A percentile compares a stretch with the other conserved stretches of the same genome.
Conservation (phyloP, 2,888 invertebrate genomes). For the Thecocarcelia acutangulata region DNA sequence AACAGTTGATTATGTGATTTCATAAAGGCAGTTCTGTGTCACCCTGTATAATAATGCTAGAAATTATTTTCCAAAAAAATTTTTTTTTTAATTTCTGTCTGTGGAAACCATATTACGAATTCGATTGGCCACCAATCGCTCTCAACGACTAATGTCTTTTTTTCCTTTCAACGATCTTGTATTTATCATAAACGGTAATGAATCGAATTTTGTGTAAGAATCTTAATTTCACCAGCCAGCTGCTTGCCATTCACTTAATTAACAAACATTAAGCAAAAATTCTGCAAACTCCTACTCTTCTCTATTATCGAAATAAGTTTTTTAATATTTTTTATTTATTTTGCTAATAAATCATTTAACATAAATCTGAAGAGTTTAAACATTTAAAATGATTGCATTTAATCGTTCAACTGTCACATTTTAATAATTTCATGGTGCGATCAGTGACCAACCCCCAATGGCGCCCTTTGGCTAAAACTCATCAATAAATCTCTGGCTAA, state of each 20-base stretch:
- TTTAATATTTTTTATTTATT: background rate
- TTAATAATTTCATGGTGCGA: conserved; percentile 79
- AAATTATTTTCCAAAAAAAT: too few relatives aligned
- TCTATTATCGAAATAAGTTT: background rate
- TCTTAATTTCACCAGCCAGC: background rate
- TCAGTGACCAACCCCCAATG: conserved; percentile 77
- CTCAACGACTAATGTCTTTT: too few relatives aligned
- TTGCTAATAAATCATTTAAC: conserved; percentile 70
- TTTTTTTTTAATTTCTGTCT: too few relatives aligned
- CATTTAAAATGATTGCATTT: conserved; percentile 77
- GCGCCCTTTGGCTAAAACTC: conserved; percentile 78
- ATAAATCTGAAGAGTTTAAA: conserved; percentile 69
- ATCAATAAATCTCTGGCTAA: conserved; percentile 76
- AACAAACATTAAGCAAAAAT: conserved; percentile 7
- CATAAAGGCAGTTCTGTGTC: too few relatives aligned
- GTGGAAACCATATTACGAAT: too few relatives aligned
- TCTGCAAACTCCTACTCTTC: conserved; percentile 27
- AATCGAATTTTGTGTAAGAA: too few relatives aligned
- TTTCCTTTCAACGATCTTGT: too few relatives aligned
- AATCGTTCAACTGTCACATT: conserved; percentile 79
- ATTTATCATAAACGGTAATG: too few relatives aligned
- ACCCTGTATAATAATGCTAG: too few relatives aligned
- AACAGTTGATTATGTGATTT: too few relatives aligned
- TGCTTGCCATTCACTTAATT: background rate
- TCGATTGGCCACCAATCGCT: too few relatives aligned